phyloP scores from a whole-genome alignment of 2,113 vertebrate species.

The Cercopithecus mona region DNA sequence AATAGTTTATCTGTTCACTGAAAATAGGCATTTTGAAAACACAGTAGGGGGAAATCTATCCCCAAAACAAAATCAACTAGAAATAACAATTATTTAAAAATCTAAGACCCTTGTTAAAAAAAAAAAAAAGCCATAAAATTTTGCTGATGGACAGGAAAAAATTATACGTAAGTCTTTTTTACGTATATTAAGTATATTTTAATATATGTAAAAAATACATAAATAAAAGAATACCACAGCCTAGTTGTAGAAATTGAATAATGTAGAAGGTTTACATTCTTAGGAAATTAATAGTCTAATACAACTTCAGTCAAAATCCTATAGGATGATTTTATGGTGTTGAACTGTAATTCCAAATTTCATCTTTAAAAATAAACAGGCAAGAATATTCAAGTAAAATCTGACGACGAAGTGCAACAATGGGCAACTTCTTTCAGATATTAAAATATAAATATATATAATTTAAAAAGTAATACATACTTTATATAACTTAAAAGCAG shows the following conservation, averaged over 20 bases:
- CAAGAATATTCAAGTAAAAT: neutral
- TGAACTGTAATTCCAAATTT: neutral
- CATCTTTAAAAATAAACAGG: neutral
- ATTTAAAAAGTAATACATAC: neutral
- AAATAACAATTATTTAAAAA: constrained; percentile 7
- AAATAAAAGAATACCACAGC: neutral
- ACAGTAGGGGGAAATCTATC: neutral
- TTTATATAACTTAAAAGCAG: neutral
- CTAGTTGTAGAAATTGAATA: neutral
- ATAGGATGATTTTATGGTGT: neutral
- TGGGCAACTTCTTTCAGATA: neutral
- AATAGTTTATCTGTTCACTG: neutral
- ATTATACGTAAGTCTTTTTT: too few species aligned
- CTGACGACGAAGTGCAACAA: neutral
- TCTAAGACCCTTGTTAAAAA: neutral
- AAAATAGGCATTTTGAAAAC: constrained; percentile 20
- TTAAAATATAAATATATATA: neutral
- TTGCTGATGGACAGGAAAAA: neutral
- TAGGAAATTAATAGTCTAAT: constrained; percentile 2
- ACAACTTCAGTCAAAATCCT: neutral
- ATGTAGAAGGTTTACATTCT: neutral
- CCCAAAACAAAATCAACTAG: neutral
- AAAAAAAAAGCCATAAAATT: neutral
- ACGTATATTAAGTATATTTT: too few species aligned
- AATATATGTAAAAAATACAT: neutral